These are phyloP conservation scores for Drosophila suzukii DNA, from an alignment of 1,140 invertebrate species.

Conservation along the genomic window DNA sequence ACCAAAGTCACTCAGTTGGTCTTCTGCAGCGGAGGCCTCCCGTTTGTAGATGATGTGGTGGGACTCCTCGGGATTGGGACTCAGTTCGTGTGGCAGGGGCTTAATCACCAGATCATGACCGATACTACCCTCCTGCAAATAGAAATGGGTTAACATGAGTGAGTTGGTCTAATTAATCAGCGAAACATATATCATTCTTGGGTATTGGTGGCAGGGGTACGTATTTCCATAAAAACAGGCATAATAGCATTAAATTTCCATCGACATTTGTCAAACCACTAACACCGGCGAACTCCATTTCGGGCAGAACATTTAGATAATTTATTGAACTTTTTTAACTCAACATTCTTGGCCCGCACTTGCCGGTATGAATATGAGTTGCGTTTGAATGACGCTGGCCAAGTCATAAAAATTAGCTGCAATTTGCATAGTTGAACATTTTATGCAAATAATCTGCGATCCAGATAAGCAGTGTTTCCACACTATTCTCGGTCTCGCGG, in stretches of 20 bases:
- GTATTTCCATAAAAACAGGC: background rate
- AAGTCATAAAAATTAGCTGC: slow-evolving; percentile 77
- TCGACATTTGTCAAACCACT: slow-evolving; percentile 51
- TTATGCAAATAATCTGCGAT: slow-evolving; percentile 72
- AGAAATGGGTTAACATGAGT: slow-evolving; percentile 1
- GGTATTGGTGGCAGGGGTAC: background rate
- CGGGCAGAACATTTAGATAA: slow-evolving; percentile 45
- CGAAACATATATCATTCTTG: background rate
- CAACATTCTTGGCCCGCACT: slow-evolving; percentile 35
- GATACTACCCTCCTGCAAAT: slow-evolving; percentile 93
- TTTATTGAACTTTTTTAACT: slow-evolving; percentile 48
- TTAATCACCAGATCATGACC: slow-evolving; percentile 94
- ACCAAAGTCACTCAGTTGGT: slow-evolving; percentile 90
- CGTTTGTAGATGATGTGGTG: slow-evolving; percentile 89
- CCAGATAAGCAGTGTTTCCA: slow-evolving; percentile 62
- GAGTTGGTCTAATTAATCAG: slow-evolving; percentile 11
- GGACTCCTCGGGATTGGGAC: slow-evolving; percentile 84
- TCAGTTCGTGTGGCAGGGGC: slow-evolving; percentile 88
- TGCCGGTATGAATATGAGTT: slow-evolving; percentile 55
- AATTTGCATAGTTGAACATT: slow-evolving; percentile 77
- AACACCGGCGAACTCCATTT: slow-evolving; percentile 41
- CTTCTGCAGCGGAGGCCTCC: slow-evolving; percentile 83
- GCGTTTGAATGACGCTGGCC: slow-evolving; percentile 56
- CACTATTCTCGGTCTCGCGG: slow-evolving; percentile 28
- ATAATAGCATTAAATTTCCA: slow-evolving; percentile 35